Percentiles rank a stretch among this genome's conserved stretches.
phyloP scores from a whole-genome alignment of 2,888 invertebrate genomes.

The Alsophila aescularia region DNA sequence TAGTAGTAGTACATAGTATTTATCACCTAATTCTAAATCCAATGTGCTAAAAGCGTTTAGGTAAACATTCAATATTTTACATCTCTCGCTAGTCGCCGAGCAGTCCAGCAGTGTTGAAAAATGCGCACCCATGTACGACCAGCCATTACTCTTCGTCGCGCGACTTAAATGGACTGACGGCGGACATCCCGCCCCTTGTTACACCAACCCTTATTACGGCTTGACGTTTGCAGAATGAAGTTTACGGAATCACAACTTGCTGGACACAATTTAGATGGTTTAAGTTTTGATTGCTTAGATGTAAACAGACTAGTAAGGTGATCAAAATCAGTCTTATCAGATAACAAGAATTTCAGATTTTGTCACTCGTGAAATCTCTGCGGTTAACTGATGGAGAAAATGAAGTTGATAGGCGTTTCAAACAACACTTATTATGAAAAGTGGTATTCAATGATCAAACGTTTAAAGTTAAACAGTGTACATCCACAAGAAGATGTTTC shows the following conservation, averaged over 20 bases:
- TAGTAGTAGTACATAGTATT: too few species aligned
- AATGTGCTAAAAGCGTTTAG: neutral
- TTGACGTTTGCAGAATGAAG: slow-evolving; percentile 19
- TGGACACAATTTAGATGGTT: slow-evolving; percentile 2
- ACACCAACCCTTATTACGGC: slow-evolving; percentile 19
- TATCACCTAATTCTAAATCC: neutral
- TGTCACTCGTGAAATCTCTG: too few species aligned
- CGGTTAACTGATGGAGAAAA: too few species aligned
- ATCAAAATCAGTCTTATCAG: neutral
- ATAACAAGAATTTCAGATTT: neutral
- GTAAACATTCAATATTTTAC: neutral
- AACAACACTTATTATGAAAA: too few species aligned
- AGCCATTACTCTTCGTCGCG: slow-evolving; percentile 35
- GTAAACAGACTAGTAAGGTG: neutral
- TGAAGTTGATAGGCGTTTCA: too few species aligned
- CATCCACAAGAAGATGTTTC: too few species aligned
- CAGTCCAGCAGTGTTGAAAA: neutral
- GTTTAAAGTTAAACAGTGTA: too few species aligned
- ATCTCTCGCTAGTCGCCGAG: neutral
- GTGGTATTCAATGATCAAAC: too few species aligned
- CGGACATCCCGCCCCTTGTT: slow-evolving; percentile 24
- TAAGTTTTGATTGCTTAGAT: slow-evolving; percentile 9
- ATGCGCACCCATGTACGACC: slow-evolving; percentile 24
- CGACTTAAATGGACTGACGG: slow-evolving; percentile 22
- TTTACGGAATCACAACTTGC: slow-evolving; percentile 5